Evolutionary conservation across 1,140 invertebrate species (phyloP), one percentile per base, ranked within the genome.

Genomic region (Dinothrombium tinctorium): DNA sequence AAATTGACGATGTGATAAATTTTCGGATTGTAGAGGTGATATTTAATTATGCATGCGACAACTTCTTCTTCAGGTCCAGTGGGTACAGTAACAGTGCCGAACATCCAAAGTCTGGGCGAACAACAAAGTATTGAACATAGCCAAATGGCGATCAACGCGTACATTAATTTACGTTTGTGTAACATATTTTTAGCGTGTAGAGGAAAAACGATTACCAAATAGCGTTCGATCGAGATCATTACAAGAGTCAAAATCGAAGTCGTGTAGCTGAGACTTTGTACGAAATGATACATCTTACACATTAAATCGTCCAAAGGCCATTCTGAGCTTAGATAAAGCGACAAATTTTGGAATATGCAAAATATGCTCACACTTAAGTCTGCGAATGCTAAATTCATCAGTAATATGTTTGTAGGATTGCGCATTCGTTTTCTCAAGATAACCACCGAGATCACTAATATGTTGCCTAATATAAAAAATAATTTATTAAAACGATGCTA

Each of bases 311-410:
- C 76, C 31, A 79, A 68, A 14, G 73, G 64, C 76, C 76, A 80
- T 52, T 73, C 76, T 59, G 52, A 33, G 2, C 74, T 73, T 11
- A 80, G 58, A 54, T 78, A 78, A 43, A 73, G 73, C 12, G 69
- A 68, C 39, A 80, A 63, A 53, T 80, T 81, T 56, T 80, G 78
- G 54, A 75, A 77, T 24, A 83, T 74, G 52, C 79, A 83, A 55
- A 83, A 82, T 26, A 82, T 63, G 11, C 74, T 76, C 1, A 83
- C 78, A 47, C 76, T 77, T 25, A 82, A 67, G 55, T 83, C 78
- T 6, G 78, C 76, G 8, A 79, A 67, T 0, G 77, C 76, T 32
- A 83, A 58, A 55, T 83, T 82, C 3, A 73, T 74, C 43, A 82
- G 55, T 53, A 81, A 81, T 56, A 82, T 80, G 51, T 82, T 82